These are phyloP conservation scores for Sorex araneus DNA, from an alignment of 2,113 vertebrate genomes.

Conservation along the genomic window DNA sequence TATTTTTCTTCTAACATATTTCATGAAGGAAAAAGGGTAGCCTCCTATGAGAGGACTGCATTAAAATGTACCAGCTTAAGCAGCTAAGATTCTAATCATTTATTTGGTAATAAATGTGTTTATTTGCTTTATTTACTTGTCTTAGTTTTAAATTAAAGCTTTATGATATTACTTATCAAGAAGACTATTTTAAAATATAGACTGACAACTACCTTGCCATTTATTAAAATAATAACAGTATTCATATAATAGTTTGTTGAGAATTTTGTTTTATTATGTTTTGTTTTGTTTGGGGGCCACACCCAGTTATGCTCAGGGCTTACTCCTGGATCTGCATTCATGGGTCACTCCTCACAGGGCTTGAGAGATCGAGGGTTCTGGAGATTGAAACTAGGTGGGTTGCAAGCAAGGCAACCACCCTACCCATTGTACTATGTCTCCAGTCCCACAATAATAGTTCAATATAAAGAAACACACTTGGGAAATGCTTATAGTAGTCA, in stretches of 20 bases:
- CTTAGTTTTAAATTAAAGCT: slow-evolving; percentile 6
- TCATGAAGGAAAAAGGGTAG: slow-evolving; percentile 27
- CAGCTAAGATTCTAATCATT: slow-evolving; percentile 19
- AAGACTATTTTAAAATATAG: background rate
- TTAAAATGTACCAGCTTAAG: slow-evolving; percentile 45
- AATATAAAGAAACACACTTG: slow-evolving; percentile 33
- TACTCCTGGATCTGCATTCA: no score
- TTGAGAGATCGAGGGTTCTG: no score
- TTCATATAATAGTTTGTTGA: background rate
- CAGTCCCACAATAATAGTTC: background rate
- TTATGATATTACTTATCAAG: background rate
- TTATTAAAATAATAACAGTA: slow-evolving; percentile 25
- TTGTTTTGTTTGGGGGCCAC: no score
- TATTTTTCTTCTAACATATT: slow-evolving; percentile 61
- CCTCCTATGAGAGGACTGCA: slow-evolving; percentile 6
- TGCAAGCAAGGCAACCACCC: no score
- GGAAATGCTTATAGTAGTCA: background rate
- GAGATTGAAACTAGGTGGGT: no score
- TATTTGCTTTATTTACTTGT: slow-evolving; percentile 1
- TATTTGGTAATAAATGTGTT: no score
- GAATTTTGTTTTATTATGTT: no score
- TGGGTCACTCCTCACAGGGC: no score
- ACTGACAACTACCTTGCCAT: background rate
- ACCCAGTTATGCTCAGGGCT: no score
- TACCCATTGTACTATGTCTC: no score